Conservation (phyloP, 2,113 vertebrate genomes). For the Zosterops pallidus region DNA sequence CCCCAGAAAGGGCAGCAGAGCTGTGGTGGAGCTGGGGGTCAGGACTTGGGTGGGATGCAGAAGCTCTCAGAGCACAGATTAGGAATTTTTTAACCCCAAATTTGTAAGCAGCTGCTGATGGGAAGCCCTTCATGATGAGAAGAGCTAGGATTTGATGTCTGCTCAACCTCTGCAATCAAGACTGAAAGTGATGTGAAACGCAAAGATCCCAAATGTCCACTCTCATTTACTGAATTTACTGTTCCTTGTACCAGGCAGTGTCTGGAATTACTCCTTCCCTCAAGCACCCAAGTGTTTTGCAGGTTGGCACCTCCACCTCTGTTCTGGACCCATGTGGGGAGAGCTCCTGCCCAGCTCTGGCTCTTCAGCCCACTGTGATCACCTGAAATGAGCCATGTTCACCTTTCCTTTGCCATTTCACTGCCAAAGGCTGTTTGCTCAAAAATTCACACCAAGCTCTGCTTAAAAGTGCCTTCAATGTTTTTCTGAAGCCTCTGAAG, state of each 20-base stretch:
- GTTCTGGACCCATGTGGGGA: not conserved
- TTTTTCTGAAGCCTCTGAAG: not conserved
- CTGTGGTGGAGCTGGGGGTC: not conserved
- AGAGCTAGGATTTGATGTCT: not conserved
- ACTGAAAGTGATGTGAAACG: not conserved
- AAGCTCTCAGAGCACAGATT: not conserved
- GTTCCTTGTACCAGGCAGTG: not conserved
- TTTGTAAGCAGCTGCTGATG: not conserved
- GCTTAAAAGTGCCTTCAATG: not conserved
- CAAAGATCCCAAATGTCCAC: fast-evolving
- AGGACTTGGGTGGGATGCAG: not conserved
- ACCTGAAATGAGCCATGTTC: fast-evolving
- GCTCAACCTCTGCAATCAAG: not conserved
- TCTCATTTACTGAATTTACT: not conserved
- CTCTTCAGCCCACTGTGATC: not conserved
- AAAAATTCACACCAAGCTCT: not conserved
- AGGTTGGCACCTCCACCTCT: not conserved
- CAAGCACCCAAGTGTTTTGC: fast-evolving
- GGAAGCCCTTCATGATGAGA: not conserved
- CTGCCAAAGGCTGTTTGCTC: not conserved
- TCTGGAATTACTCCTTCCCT: not conserved
- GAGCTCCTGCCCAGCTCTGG: not conserved
- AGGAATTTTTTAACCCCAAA: not conserved
- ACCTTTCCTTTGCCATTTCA: not conserved
- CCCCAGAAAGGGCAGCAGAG: not conserved